Conservation (phyloP, 2,797 vertebrate species). For the Pangasius djambal region DNA sequence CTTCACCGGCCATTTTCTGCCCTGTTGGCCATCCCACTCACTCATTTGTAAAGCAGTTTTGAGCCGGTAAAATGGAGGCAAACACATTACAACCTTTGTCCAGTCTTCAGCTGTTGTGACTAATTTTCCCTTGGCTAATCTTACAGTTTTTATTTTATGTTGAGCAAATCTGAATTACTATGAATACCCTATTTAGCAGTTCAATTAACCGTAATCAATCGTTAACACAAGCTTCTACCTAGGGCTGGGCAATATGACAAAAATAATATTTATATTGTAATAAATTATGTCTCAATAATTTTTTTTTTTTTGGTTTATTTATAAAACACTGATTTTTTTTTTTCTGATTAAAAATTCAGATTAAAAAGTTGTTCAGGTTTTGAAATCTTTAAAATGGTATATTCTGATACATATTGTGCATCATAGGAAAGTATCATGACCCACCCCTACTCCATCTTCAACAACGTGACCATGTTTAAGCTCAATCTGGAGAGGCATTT, state of each 20-base stretch:
- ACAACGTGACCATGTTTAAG: constrained; percentile 11
- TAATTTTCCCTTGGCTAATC: neutral
- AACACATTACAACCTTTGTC: neutral
- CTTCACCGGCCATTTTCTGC: constrained; percentile 70
- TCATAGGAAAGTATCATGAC: neutral
- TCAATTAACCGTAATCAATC: neutral
- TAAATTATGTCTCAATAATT: neutral
- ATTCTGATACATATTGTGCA: neutral
- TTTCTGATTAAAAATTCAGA: neutral
- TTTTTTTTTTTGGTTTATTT: neutral
- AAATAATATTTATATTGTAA: neutral
- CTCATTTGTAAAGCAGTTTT: constrained; percentile 64
- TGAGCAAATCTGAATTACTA: neutral
- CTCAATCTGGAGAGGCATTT: neutral
- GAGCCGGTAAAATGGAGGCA: constrained; percentile 32
- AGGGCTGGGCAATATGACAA: neutral
- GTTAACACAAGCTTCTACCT: neutral
- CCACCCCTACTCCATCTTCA: neutral
- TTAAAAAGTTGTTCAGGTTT: neutral
- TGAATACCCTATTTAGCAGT: neutral
- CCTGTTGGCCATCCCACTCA: constrained; percentile 55
- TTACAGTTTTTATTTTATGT: neutral
- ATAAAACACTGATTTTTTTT: neutral
- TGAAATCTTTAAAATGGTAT: neutral
- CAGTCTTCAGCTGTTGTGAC: neutral